Conservation (phyloP, 2,888 invertebrate species). For the Dione vanillae region DNA sequence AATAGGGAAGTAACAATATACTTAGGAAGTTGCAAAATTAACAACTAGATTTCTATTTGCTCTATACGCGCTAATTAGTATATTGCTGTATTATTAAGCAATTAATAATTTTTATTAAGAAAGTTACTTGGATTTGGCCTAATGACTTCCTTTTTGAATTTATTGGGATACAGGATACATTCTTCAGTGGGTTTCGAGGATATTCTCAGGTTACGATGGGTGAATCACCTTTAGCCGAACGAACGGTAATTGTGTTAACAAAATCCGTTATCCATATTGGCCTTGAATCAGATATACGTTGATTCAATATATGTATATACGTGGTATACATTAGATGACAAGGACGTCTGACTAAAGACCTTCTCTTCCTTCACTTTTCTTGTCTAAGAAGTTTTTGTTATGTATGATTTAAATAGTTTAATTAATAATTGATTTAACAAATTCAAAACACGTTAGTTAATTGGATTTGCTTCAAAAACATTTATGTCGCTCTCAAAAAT, state of each 20-base stretch:
- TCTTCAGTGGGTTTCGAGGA: constrained; percentile 31
- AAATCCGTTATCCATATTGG: constrained; percentile 42
- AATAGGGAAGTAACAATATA: constrained; percentile 21
- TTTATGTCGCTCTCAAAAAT: no score
- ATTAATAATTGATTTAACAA: no score
- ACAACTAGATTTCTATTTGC: constrained; percentile 20
- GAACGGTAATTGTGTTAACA: constrained; percentile 42
- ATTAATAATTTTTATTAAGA: constrained; percentile 5
- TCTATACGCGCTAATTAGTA: constrained; percentile 4
- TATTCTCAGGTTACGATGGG: constrained; percentile 38
- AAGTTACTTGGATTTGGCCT: constrained; percentile 34
- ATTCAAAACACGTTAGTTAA: constrained; percentile 43
- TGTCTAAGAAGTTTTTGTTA: no score
- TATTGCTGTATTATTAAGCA: constrained; percentile 1
- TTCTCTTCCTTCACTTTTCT: no score
- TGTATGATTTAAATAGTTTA: no score
- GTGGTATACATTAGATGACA: constrained; percentile 56
- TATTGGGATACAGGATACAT: constrained; percentile 32
- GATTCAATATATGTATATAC: constrained; percentile 10
- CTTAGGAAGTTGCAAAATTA: constrained; percentile 20
- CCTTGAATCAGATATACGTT: constrained; percentile 39
- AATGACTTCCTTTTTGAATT: constrained; percentile 41
- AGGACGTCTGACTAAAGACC: constrained; percentile 62
- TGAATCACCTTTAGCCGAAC: constrained; percentile 45
- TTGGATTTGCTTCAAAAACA: no score